Conservation (phyloP, 2,888 invertebrate genomes). For the Cactoblastis cactorum region DNA sequence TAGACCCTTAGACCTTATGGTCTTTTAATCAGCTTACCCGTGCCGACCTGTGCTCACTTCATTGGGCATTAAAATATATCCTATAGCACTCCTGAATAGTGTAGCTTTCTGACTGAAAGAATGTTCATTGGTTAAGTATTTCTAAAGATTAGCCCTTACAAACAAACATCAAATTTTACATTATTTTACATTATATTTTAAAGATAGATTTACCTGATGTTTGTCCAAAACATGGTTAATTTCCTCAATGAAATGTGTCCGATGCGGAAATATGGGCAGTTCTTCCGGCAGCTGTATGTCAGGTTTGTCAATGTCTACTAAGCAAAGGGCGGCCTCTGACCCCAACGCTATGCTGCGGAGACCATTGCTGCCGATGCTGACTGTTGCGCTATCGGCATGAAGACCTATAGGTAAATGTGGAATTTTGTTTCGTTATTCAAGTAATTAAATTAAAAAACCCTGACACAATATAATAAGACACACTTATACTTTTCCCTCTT, state of each 20-base stretch:
- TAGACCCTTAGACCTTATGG: no score
- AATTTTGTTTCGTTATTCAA: neutral
- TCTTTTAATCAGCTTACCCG: no score
- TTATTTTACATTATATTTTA: neutral
- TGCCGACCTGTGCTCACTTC: no score
- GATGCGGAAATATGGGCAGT: conserved; percentile 94
- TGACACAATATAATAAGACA: no score
- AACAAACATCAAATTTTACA: no score
- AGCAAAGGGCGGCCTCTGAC: conserved; percentile 93
- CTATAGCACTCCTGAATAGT: no score
- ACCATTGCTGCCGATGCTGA: conserved; percentile 48
- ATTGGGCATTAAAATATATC: no score
- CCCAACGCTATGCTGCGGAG: conserved; percentile 81
- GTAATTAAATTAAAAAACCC: no score
- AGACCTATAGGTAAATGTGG: conserved; percentile 67
- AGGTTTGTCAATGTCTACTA: conserved; percentile 97
- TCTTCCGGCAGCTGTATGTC: conserved; percentile 97
- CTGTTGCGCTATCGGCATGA: conserved; percentile 78
- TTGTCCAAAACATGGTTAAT: conserved; percentile 86
- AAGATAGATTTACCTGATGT: conserved; percentile 72
- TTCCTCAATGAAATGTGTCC: conserved; percentile 91
- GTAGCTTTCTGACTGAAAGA: no score
- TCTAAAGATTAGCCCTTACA: no score
- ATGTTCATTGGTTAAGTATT: no score
- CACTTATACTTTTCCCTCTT: no score